phyloP scores from a whole-genome alignment of 2,797 vertebrate species.

The Merluccius polli region DNA sequence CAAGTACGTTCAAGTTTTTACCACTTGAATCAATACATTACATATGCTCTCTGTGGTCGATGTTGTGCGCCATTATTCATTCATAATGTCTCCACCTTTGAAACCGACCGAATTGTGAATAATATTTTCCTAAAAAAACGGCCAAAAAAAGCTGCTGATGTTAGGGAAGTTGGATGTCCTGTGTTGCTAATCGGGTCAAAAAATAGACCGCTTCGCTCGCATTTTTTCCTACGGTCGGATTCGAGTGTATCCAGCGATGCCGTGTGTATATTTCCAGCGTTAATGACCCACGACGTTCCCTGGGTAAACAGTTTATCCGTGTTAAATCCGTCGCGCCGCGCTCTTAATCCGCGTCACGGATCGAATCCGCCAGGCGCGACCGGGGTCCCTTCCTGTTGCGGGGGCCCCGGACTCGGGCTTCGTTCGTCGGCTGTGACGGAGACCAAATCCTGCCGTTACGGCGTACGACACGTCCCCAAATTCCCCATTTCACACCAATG shows the following conservation, averaged over 20 bases:
- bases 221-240: background rate
- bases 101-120: background rate
- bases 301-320: background rate
- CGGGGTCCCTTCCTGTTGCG: no score
- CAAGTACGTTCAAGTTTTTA: background rate
- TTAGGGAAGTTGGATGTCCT: background rate
- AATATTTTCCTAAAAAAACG: background rate
- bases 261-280: background rate
- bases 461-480: background rate
- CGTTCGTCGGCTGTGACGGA: background rate
- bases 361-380: background rate
- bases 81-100: background rate
- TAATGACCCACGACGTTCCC: background rate
- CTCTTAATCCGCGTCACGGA: background rate
- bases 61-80: background rate
- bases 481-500: constrained; percentile 18
- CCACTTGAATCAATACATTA: background rate
- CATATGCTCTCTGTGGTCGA: background rate
- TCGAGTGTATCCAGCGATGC: background rate
- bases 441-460: background rate
- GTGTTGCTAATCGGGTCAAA: background rate
- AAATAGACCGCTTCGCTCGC: background rate
- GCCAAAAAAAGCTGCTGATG: background rate
- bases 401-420: background rate
- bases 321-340: background rate